phyloP scores from a whole-genome alignment of 2,113 vertebrate genomes.

The Leptobrachium ailaonicum region DNA sequence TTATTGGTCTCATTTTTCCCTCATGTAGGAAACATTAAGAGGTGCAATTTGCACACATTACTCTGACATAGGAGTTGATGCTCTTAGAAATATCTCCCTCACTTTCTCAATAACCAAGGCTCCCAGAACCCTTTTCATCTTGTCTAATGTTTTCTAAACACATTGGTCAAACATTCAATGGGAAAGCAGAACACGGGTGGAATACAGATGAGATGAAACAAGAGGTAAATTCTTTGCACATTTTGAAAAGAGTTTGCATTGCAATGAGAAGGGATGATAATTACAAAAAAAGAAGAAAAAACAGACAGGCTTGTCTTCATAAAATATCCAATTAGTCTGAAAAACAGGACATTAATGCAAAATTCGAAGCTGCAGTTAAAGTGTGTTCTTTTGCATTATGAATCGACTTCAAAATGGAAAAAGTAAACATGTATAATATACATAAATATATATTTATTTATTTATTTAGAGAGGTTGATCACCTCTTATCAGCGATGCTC shows the following conservation, averaged over 20 bases:
- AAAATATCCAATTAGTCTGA: too few relatives aligned
- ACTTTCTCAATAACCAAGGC: slow-evolving; percentile 8
- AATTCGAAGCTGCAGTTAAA: too few relatives aligned
- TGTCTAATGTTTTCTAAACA: slow-evolving; percentile 21
- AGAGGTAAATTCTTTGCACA: slow-evolving; percentile 42
- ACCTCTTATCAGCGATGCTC: too few relatives aligned
- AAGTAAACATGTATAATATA: too few relatives aligned
- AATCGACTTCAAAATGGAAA: too few relatives aligned
- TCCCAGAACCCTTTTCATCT: slow-evolving; percentile 27
- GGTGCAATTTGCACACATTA: neutral
- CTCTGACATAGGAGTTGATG: slow-evolving; percentile 6
- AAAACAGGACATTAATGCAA: too few relatives aligned
- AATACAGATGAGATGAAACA: slow-evolving; percentile 43
- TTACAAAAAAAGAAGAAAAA: neutral
- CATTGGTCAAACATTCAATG: slow-evolving; percentile 31
- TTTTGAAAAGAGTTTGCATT: slow-evolving; percentile 18
- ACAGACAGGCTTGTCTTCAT: too few relatives aligned
- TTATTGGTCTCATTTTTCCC: neutral
- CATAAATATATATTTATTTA: too few relatives aligned
- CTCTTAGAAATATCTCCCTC: slow-evolving; percentile 1
- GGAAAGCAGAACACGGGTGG: slow-evolving; percentile 7
- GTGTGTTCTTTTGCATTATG: too few relatives aligned
- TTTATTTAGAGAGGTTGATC: too few relatives aligned
- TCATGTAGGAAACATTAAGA: neutral
- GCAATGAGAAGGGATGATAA: neutral